Evolutionary conservation across 2,888 invertebrate species (phyloP), one percentile per base, ranked within the genome.

Genomic region (Apomyelois bistriatella): DNA sequence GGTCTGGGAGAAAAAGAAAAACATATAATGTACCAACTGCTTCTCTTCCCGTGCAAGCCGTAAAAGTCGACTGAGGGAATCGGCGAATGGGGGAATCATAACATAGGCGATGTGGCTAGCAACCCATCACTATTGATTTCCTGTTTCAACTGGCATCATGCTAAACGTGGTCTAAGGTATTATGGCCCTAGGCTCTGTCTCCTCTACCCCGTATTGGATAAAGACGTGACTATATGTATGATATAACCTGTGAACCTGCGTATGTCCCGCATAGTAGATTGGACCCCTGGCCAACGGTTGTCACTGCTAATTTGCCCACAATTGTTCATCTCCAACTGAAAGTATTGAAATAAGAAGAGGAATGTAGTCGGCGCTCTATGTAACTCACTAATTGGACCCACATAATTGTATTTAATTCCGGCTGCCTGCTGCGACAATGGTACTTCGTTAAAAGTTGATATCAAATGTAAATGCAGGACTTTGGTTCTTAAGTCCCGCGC

Each of bases 281-380:
- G 74, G 76, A 40, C 16, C 40, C 40, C 76, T 78, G 69, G 75
- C 64, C 64, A 70, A 65, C 77, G 74, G 72, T 78, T 82, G 83
- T 84, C 87, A 77, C 76, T 74, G 82, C 84, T 85, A 85, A 87
- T 88, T 88, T 85, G 82, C 86, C 79, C 81, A 81, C 85, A 85
- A 87, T 88, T 85, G 85, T 86, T 85, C 84, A 86, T 83, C 76
- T 71, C 69, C 63, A 64, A 74, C 74, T 73, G 74, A 80, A 82
- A 84, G 80, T 80, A 84, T 74, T 80, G 78, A 81, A 82, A 86
- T 81, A 80, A 81, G 79, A 81, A 73, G 75, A 74, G 75, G 79
- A 80, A 79, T 77, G 73, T 77, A 80, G 72, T 70, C 71, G 66
- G 61, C 67, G 72, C 70, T 80, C 76, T 74, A 80, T 79, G 74